Conservation (phyloP, 2,797 vertebrate species). For the Anguilla megastoma region DNA sequence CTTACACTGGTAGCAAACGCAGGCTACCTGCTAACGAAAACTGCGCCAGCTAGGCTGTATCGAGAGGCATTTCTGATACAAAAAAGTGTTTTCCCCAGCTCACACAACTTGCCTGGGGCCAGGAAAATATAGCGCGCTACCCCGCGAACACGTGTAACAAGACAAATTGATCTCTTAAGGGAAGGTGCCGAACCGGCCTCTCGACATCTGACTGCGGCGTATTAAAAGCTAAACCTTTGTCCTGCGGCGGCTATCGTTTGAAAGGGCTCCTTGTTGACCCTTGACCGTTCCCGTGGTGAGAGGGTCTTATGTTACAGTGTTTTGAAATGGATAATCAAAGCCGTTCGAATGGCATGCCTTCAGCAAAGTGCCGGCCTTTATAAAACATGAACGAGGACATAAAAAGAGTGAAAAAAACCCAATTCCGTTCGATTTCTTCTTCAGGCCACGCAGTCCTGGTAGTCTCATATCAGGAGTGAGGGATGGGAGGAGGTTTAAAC, state of each 20-base stretch:
- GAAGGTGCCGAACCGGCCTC: slow-evolving; percentile 28
- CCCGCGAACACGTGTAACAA: slow-evolving; percentile 32
- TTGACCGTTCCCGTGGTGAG: slow-evolving; percentile 17
- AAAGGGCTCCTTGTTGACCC: slow-evolving; percentile 39
- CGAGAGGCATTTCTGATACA: neutral
- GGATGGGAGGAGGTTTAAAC: neutral
- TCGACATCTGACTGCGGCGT: slow-evolving; percentile 19
- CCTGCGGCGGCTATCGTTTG: slow-evolving; percentile 33
- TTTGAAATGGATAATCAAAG: slow-evolving; percentile 34
- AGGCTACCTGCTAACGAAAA: neutral
- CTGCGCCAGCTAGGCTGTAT: neutral
- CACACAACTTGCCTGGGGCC: slow-evolving; percentile 32
- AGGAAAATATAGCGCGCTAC: slow-evolving; percentile 27
- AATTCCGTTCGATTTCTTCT: neutral
- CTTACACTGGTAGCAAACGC: neutral
- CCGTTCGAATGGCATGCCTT: neutral
- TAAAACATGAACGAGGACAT: slow-evolving; percentile 11
- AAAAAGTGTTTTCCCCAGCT: slow-evolving; percentile 28
- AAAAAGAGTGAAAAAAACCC: slow-evolving; percentile 3
- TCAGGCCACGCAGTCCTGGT: neutral
- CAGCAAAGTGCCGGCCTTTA: slow-evolving; percentile 19
- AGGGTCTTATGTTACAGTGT: slow-evolving; percentile 22
- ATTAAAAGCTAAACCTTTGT: slow-evolving; percentile 39
- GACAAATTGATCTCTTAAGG: slow-evolving; percentile 43
- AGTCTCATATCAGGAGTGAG: neutral